Evolutionary conservation across 1,140 invertebrate species (phyloP).

Genomic region (Drosophila melanica): DNA sequence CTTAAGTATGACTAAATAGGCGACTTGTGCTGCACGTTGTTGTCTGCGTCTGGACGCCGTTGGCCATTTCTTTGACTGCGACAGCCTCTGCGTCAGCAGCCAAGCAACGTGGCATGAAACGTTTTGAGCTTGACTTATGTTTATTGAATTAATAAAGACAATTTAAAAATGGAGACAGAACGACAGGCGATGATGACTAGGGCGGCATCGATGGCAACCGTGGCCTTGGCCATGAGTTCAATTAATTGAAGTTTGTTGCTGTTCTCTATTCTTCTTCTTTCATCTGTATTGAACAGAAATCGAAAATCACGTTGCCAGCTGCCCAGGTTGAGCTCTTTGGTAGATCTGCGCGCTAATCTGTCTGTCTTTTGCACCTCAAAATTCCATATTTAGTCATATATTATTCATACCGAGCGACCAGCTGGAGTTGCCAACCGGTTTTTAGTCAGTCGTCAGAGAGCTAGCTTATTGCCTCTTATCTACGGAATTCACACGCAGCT

Average conservation of each 20-base stretch:
- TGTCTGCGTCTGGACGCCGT: conserved; percentile 13
- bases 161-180: conserved; percentile 28
- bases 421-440: conserved; percentile 12
- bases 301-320: neutral
- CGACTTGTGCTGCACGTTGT: conserved; percentile 5
- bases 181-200: neutral
- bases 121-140: conserved; percentile 36
- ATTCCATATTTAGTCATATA: conserved; percentile 18
- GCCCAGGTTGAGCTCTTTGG: neutral
- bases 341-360: neutral
- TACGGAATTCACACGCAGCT: conserved; percentile 25
- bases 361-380: conserved; percentile 6
- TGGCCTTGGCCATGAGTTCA: conserved; percentile 29
- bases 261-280: neutral
- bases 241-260: conserved; percentile 4
- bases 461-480: conserved; percentile 3
- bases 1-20: conserved; percentile 17
- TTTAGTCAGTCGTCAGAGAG: neutral
- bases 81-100: neutral
- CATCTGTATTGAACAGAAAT: too few species aligned
- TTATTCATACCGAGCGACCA: conserved; percentile 12
- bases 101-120: conserved; percentile 1
- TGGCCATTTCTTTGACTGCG: conserved; percentile 30
- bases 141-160: conserved; percentile 53
- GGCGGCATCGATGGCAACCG: conserved; percentile 20